phyloP scores from a whole-genome alignment of 1,140 invertebrate species.

The Drosophila sturtevanti region DNA sequence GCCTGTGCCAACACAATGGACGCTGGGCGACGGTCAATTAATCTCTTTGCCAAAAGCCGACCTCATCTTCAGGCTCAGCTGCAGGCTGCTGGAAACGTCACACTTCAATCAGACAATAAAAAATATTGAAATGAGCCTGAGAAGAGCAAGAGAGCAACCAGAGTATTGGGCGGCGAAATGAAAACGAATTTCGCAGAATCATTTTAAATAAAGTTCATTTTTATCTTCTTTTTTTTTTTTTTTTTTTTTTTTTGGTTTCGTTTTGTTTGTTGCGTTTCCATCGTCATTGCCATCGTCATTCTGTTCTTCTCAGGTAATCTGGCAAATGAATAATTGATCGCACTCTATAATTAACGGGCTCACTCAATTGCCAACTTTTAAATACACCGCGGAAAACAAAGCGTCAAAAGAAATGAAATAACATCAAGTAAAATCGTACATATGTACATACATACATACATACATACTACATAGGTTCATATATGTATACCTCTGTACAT shows the following conservation, averaged over 20 bases:
- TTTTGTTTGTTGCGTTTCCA: slow-evolving; percentile 4
- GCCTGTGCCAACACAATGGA: slow-evolving; percentile 6
- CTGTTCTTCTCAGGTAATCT: slow-evolving; percentile 65
- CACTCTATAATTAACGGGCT: slow-evolving; percentile 76
- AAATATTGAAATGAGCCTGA: slow-evolving; percentile 72
- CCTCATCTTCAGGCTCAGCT: slow-evolving; percentile 26
- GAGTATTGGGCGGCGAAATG: slow-evolving; percentile 37
- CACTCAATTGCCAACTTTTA: slow-evolving; percentile 72
- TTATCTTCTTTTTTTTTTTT: neutral
- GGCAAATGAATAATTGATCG: slow-evolving; percentile 79
- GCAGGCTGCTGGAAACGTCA: slow-evolving; percentile 56
- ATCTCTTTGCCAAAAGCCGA: slow-evolving; percentile 70
- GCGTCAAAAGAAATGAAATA: slow-evolving; percentile 14
- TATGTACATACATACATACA: slow-evolving; percentile 2
- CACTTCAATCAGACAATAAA: slow-evolving; percentile 79
- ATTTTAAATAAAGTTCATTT: slow-evolving; percentile 76
- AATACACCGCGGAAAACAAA: slow-evolving; percentile 42
- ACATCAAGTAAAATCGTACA: neutral
- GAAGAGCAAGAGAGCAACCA: neutral
- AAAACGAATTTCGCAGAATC: slow-evolving; percentile 75
- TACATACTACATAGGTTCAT: no score
- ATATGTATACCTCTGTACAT: neutral
- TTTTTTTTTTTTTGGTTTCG: neutral
- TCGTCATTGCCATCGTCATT: neutral
- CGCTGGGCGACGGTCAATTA: slow-evolving; percentile 59